Evolutionary conservation across 2,888 invertebrate genomes (phyloP), one percentile per base, ranked within the genome.

Genomic region (Mycalesis mineus): DNA sequence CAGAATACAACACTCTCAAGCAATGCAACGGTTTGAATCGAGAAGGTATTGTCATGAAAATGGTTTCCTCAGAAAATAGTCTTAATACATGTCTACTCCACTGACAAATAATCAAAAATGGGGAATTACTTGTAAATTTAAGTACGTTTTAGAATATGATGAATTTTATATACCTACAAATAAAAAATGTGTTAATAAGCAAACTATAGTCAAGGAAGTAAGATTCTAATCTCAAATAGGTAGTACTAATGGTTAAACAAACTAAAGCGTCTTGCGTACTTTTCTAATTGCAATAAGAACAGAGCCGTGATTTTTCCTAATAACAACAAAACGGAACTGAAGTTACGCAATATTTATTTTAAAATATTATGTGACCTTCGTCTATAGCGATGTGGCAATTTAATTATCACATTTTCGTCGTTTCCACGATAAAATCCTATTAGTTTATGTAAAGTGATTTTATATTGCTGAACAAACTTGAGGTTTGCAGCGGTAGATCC

Each of bases 361-460:
- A 70, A 62, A 72, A 52, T 49, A 36, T 73, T 73, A 73, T 71
- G 66, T 58, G 77, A 63, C 84, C 85, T 47, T 85, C 78, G 83
- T 68, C 63, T 58, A 57, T 64, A 60, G 60, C 57, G 64, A 73
- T 71, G 75, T 82, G 79, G 72, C 71, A 78, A 83, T 77, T 77
- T 68, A 74, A 86, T 86, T 85, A 85, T 68, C 85, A 80, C 70
- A 69, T 73, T 70, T 70, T 64, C 57, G 71, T 67, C 65, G 71
- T 73, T 74, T 78, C 70, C 68, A 68, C 61, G 52, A 67, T 65
- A 72, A 66, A 65, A 67, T 42, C 51, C 7, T 37, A 17, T 36
- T 55, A 36, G 28, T 11, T 11, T 22, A 15, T 40, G 14, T 31
- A 0, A 40, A 9, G 40, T n/a, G 28, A 11, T 44, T 41, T 49